Conservation (phyloP, 2,113 vertebrate genomes). For the Pseudolaguvia tuberculata region DNA sequence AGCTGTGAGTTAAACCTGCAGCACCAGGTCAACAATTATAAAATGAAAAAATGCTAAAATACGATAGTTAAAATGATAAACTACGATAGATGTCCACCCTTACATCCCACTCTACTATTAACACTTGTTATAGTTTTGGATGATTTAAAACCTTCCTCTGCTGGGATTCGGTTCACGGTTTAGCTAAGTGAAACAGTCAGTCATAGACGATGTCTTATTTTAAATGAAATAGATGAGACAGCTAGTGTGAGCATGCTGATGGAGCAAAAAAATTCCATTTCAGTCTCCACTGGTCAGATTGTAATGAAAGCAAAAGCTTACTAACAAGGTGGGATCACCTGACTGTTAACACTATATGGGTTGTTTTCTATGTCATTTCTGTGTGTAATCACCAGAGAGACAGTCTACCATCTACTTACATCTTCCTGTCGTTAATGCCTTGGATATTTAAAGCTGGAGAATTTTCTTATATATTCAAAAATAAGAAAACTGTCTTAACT, state of each 20-base stretch:
- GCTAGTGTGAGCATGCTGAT: conserved; percentile 4
- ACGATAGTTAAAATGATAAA: too few species aligned
- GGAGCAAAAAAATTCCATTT: conserved; percentile 23
- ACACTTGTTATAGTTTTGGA: too few species aligned
- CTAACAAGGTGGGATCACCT: conserved; percentile 9
- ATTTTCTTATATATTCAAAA: not conserved
- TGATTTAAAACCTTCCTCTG: not conserved
- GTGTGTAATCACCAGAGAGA: conserved; percentile 6
- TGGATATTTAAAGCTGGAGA: too few species aligned
- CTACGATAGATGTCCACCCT: too few species aligned
- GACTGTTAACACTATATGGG: conserved; percentile 1
- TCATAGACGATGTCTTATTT: conserved; percentile 3
- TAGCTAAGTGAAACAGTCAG: not conserved
- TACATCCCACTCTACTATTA: too few species aligned
- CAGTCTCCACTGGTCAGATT: conserved; percentile 20
- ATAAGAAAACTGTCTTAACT: not conserved
- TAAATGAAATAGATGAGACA: conserved; percentile 16
- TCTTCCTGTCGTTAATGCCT: not conserved
- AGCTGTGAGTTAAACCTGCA: too few species aligned
- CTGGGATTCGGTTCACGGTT: not conserved
- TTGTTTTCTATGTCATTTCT: conserved; percentile 1
- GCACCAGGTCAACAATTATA: too few species aligned
- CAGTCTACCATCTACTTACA: conserved; percentile 4
- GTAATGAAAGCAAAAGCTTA: not conserved
- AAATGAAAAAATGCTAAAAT: too few species aligned